Evolutionary conservation across 2,797 vertebrate genomes (phyloP).

Genomic region (Crax fasciolata): DNA sequence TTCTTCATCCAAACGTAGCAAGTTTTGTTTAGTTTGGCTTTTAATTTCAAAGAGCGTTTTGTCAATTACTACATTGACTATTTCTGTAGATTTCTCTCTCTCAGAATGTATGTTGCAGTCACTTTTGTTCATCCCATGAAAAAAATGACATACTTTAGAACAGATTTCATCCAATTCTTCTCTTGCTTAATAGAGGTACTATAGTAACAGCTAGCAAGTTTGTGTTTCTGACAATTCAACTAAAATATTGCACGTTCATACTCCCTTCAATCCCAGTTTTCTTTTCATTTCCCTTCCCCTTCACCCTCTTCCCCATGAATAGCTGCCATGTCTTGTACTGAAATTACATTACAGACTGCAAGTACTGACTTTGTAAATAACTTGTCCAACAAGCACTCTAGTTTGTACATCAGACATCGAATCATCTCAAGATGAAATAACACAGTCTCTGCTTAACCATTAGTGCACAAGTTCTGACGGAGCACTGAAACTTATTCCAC

Average conservation of each 20-base stretch:
- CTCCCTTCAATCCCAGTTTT: not conserved
- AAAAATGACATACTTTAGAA: not conserved
- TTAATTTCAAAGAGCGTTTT: not conserved
- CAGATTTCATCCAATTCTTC: not conserved
- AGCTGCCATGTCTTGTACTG: not conserved
- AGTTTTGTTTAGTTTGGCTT: not conserved
- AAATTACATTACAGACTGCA: not conserved
- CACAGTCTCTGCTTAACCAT: not conserved
- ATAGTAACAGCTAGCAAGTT: not conserved
- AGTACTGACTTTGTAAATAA: not conserved
- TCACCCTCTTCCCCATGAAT: not conserved
- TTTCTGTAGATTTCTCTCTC: slow-evolving; percentile 12
- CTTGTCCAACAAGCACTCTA: not conserved
- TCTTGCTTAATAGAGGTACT: not conserved
- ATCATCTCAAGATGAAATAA: not conserved
- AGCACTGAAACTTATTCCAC: not conserved
- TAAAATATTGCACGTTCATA: not conserved
- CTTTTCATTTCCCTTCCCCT: not conserved
- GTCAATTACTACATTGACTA: not conserved
- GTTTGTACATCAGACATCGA: not conserved
- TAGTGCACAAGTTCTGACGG: not conserved
- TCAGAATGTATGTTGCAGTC: not conserved
- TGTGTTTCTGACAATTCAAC: not conserved
- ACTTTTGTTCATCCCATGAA: slow-evolving; percentile 12
- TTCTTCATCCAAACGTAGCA: not conserved